Evolutionary conservation across 2,113 vertebrate genomes (phyloP).

Genomic region (Gallinago jamesoni): DNA sequence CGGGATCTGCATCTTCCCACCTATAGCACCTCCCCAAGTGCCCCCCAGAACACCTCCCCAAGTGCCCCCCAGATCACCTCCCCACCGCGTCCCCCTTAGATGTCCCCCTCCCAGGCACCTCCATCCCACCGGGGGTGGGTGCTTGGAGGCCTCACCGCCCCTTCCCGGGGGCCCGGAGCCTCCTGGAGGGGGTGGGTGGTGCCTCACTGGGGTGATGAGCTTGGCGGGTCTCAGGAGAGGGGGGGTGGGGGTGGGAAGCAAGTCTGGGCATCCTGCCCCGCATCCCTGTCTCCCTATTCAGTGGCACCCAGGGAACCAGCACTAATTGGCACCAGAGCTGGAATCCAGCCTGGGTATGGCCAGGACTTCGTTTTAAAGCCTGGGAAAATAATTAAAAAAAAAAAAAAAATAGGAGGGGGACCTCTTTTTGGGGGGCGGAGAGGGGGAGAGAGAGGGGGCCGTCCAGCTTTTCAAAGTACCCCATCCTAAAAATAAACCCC

Average conservation of each 20-base stretch:
- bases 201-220: neutral
- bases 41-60: too few species aligned
- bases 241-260: neutral
- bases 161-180: neutral
- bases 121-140: neutral
- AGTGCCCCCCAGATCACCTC: too few species aligned
- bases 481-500: neutral
- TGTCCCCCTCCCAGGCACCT: neutral
- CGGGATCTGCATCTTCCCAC: too few species aligned
- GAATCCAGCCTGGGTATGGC: neutral
- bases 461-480: neutral
- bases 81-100: too few species aligned
- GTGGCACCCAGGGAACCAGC: neutral
- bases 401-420: too few species aligned
- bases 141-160: too few species aligned
- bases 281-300: conserved; percentile 36
- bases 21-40: neutral
- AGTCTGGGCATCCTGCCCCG: conserved; percentile 18
- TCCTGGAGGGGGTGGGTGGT: neutral
- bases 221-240: neutral
- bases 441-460: too few species aligned
- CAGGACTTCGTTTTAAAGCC: neutral
- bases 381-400: neutral
- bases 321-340: conserved; percentile 40
- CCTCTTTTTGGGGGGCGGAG: too few species aligned